Base-by-base conservation (phyloP, 2,113 vertebrate species). In the Camelus dromedarius region DNA sequence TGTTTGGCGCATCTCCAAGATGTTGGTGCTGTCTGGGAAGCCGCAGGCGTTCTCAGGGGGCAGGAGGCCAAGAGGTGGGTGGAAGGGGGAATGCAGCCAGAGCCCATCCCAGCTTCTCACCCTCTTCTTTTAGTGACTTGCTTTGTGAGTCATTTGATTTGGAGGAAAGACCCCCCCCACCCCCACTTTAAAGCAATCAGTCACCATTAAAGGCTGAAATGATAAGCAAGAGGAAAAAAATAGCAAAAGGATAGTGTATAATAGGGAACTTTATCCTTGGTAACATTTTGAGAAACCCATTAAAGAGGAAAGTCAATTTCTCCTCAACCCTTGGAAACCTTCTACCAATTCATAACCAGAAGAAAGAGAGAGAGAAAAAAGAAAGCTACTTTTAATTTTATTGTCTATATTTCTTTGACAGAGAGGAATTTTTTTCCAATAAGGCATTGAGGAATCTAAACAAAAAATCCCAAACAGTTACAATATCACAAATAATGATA, bases 131-230 rank as follows among this genome's bases (percentile, higher is more conserved):
- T 50, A 85, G 77, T 94, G 48, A 75, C 60, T 91, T 87, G 52
- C 48, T 89, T 66, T 83, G 46, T 92, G 69, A 95, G 56, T 93
- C 95, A 89, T 83, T 96, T 70, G 50, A 95, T 80, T 91, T 89
- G 86, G 52, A 95, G 62, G 38, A 83, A 97, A 91, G 82, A 15
- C 86, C 30, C 64, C 30, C 64, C 26, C 38, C 91, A 66, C 77
- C 91, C 52, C 38, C 91, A 66, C 77, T 92, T 46, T 26, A 89
- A 93, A 91, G 84, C n/a, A 91, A 93, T 96, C 72, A 87, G 90
- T 89, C 14, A 80, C 19, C 76, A 88, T 92, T 90, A 96, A 93
- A 97, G n/a, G 8, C 42, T 82, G 32, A 96, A 96, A 96, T 93
- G 73, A 93, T 94, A 73, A 90, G 46, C 62, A 62, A 80, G 42